phyloP scores from a whole-genome alignment of 2,113 vertebrate genomes.

The Aphelocoma coerulescens region DNA sequence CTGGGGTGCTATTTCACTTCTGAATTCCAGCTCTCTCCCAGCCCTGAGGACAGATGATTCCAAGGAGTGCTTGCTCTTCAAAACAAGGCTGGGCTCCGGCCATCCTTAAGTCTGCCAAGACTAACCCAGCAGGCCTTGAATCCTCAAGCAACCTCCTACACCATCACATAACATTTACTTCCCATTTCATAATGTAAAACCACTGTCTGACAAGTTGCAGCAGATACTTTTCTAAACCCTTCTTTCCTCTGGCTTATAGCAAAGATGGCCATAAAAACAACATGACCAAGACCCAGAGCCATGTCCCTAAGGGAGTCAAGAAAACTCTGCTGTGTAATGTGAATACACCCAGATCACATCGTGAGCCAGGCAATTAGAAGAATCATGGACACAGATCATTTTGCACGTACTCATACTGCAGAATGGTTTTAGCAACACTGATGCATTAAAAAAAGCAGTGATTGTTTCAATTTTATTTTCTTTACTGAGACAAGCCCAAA shows the following conservation, averaged over 20 bases:
- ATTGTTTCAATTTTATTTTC: neutral
- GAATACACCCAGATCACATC: neutral
- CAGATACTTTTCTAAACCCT: neutral
- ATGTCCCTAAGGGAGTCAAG: neutral
- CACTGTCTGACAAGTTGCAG: neutral
- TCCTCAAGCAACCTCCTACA: neutral
- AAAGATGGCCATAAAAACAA: neutral
- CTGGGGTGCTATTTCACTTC: neutral
- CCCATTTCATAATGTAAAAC: neutral
- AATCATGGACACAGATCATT: neutral
- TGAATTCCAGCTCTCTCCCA: neutral
- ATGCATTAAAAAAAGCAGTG: neutral
- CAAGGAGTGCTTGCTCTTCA: neutral
- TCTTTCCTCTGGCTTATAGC: neutral
- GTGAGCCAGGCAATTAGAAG: neutral
- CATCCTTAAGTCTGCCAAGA: neutral
- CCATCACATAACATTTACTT: neutral
- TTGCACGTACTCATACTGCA: neutral
- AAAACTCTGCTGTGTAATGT: neutral
- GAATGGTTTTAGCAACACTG: neutral
- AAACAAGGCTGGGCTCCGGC: neutral
- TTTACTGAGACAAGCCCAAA: neutral
- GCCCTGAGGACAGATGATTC: neutral
- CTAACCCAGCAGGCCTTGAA: neutral
- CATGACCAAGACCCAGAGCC: neutral